Evolutionary conservation across 2,113 vertebrate genomes (phyloP), one percentile per base, ranked within the genome.

Genomic region (Crotalus helleri): DNA sequence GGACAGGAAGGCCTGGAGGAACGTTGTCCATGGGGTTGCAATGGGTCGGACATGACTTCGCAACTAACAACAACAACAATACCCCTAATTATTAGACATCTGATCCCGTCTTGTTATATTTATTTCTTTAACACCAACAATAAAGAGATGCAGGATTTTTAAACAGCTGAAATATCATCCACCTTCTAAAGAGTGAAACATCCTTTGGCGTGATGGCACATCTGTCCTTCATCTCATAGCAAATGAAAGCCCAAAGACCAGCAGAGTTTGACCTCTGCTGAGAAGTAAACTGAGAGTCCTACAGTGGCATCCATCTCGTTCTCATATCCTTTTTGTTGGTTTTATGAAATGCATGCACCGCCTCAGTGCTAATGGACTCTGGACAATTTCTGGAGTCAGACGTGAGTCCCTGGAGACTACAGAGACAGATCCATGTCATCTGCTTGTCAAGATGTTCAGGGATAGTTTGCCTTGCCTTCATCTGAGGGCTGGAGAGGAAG

Each of bases 61-160:
- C 46, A 49, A 49, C 46, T 49, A 49, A 49, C 46, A 49, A 49
- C 46, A 49, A 49, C 46, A 49, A 49, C 5, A 49, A 39, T 19
- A 0, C 69, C 5, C 74, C 7, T 23, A 44, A 81, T 81, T 44
- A 44, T 44, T 44, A 39, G 17, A 7, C 74, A 44, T 44, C n/a
- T 69, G 24, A 59, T 57, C 8, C 55, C 13, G 1, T 81, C 24
- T n/a, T 13, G 24, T 53, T 94, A 29, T 0, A 58, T 24, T 91
- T 95, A 92, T 57, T 46, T 2, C 88, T 12, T 33, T 87, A 87
- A 57, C 86, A 10, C 2, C 94, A 24, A 49, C 4, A 87, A 57
- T 88, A 90, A 93, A 89, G 85, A 0, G 3, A 1, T 54, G n/a
- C 91, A 89, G 49, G 69, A 81, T 11, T 0, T 0, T 12, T 64